phyloP scores from a whole-genome alignment of 2,888 invertebrate species.

The Amiota minor region DNA sequence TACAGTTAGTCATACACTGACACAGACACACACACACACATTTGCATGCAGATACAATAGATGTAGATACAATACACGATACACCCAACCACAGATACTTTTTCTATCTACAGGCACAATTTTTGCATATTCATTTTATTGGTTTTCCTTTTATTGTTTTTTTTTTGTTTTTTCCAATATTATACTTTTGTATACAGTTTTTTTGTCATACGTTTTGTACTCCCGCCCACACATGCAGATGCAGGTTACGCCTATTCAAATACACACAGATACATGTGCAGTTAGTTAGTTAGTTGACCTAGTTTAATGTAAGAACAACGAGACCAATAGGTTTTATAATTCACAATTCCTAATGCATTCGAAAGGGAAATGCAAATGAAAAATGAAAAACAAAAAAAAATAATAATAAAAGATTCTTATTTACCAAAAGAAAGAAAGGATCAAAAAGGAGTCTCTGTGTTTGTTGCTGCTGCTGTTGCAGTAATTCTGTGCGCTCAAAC shows the following conservation, averaged over 20 bases:
- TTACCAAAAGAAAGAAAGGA: too few species aligned
- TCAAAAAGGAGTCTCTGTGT: too few species aligned
- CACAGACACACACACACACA: too few species aligned
- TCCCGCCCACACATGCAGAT: too few species aligned
- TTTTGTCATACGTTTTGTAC: too few species aligned
- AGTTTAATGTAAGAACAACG: neutral
- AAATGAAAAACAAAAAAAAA: neutral
- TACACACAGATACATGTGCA: too few species aligned
- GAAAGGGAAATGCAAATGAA: neutral
- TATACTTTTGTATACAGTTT: too few species aligned
- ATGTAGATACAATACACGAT: constrained; percentile 8
- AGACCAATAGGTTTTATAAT: neutral
- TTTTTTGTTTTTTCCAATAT: too few species aligned
- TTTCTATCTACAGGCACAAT: constrained; percentile 28
- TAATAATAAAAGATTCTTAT: too few species aligned
- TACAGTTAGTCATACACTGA: too few species aligned
- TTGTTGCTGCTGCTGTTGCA: neutral
- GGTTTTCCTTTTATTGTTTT: constrained; percentile 42
- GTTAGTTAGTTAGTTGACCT: neutral
- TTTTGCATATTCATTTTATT: constrained; percentile 56
- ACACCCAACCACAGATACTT: neutral
- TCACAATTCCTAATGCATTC: neutral
- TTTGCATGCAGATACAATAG: neutral
- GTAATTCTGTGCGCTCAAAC: neutral
- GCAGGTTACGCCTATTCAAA: too few species aligned